Base-by-base conservation (phyloP, 2,888 invertebrate genomes). In the Andrena marginata region DNA sequence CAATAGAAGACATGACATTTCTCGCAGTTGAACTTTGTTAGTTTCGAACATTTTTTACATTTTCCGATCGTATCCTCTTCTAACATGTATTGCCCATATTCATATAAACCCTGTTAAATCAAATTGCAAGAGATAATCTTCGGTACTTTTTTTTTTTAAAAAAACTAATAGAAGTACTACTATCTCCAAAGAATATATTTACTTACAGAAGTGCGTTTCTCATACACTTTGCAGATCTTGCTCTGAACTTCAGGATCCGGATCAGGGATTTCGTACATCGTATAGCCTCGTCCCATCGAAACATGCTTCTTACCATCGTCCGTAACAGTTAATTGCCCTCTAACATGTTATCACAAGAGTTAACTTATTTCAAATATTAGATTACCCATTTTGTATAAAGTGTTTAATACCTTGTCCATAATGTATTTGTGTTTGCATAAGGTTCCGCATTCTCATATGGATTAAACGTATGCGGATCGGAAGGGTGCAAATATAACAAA, bases 281-380 rank as follows among this genome's bases (percentile, higher is more conserved):
- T 92, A 51, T 90, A 91, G 0, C 94, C 94, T 42, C 94, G 91
- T n/a, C 94, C 94, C 82, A 88, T 75, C 2, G 90, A 85, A n/a
- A 94, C 90, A 16, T 89, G 91, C 77, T 92, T 89, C 42, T 87
- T 91, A 10, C 93, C 93, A 82, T 91, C 89, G 35, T 67, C 77
- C 0, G 91, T 88, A 20, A 92, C 59, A n/a, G 79, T 85, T 16
- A 90, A n/a, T 3, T 80, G 79, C 6, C 92, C 93, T 70, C 93
- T 92, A 42, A 16, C 74, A 70, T 60, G 29, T 49, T 56, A 63
- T 33, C 5, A 71, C n/a, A 63, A 26, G 33, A 35, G n/a, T 80
- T 54, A n/a, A 13, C 7, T 51, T 33, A 10, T 2, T 63, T 31
- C 35, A 10, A 10, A 16, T 1, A 56, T 16, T 4, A 5, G 0